phyloP scores from a whole-genome alignment of 2,888 invertebrate genomes.

The Cerastis rubricosa region DNA sequence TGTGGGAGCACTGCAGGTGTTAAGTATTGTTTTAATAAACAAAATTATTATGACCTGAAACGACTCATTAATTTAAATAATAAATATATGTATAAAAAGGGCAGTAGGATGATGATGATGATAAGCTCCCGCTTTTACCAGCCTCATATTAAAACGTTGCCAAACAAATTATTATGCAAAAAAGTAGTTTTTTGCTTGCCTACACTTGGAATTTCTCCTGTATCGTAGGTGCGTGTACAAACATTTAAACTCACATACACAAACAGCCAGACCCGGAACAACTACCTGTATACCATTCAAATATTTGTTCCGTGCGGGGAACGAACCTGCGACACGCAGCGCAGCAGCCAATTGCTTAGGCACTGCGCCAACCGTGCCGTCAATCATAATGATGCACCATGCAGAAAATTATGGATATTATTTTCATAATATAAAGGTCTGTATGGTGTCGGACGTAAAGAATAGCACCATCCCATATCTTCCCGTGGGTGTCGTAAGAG shows the following conservation, averaged over 20 bases:
- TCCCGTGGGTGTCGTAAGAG: too few species aligned
- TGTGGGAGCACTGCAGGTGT: background rate
- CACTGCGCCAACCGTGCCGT: background rate
- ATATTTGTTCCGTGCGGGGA: background rate
- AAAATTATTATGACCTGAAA: background rate
- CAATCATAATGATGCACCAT: background rate
- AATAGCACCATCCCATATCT: too few species aligned
- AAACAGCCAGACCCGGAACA: background rate
- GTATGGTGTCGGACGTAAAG: too few species aligned
- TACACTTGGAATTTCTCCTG: too few species aligned
- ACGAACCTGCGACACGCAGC: background rate
- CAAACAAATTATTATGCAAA: background rate
- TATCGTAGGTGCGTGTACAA: too few species aligned
- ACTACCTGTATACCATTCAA: background rate
- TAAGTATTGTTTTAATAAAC: background rate
- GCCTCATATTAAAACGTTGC: too few species aligned
- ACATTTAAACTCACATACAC: background rate
- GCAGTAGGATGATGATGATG: background rate
- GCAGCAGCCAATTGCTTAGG: background rate
- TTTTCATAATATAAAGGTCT: too few species aligned
- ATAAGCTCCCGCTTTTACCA: background rate
- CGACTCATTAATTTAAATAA: background rate
- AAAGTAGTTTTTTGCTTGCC: background rate
- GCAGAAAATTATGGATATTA: fast-evolving
- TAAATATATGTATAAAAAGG: too few species aligned